Evolutionary conservation across 2,888 invertebrate genomes (phyloP), one percentile per base, ranked within the genome.

Genomic region (Hedya salicella): DNA sequence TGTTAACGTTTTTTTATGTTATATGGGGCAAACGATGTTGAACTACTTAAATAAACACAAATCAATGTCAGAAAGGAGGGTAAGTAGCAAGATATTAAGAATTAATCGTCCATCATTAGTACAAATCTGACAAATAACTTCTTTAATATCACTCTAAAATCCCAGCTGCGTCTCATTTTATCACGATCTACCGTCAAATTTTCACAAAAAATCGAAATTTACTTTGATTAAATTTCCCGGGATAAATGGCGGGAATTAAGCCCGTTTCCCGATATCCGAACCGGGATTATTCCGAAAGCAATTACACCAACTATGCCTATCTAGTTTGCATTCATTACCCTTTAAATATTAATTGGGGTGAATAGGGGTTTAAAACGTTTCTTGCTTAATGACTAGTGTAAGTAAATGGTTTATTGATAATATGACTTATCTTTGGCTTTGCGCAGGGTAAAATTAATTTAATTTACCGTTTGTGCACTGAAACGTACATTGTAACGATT

Each of bases 261-360:
- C 19, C 46, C 14, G 39, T 46, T 62, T 19, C 36, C 36, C 39
- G 39, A 13, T 52, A 42, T 48, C 54, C 57, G 19, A 17, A 30
- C 46, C 48, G 16, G 54, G 62, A 62, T 62, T 54, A 62, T 54
- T 54, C 39, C 25, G 21, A 21, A 54, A 62, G 62, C 54, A 54
- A 62, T 62, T 54, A 62, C 62, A 39, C 25, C 42, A 54, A 54
- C 62, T 62, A 62, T 54, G 46, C 48, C 30, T 54, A 54, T 39
- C 59, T 46, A 60, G 59, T 65, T 65, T 48, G 65, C 59, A 65
- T 65, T 46, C 39, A 65, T 46, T 60, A 52, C 19, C 59, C 52
- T 52, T 59, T 36, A 52, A 65, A 65, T 65, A 65, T 65, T 65
- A 65, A 65, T 60, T 59, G 52, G 59, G 46, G 36, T 50, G 21